A percentile compares a stretch with the other conserved stretches of the same genome.
Evolutionary conservation across 2,797 vertebrate species (phyloP).

Genomic region (Rhabdomys pumilio): DNA sequence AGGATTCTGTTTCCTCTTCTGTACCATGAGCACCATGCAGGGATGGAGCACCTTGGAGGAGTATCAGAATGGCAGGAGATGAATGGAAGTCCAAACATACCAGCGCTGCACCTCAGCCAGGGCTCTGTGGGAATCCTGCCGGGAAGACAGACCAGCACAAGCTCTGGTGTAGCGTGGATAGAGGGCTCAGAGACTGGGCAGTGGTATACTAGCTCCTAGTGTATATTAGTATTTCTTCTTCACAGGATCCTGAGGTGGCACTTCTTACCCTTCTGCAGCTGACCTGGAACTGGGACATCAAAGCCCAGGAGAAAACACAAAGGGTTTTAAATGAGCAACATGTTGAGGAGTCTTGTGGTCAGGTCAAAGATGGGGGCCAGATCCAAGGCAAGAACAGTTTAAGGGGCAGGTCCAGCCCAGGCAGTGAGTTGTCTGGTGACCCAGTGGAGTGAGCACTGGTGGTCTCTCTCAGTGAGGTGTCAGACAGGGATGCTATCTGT

Average conservation of each 20-base stretch:
- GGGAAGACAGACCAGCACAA: background rate
- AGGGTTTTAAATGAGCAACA: slow-evolving; percentile 4
- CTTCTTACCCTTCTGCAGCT: background rate
- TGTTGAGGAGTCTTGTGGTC: background rate
- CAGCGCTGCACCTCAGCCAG: background rate
- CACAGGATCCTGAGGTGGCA: background rate
- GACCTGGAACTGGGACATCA: background rate
- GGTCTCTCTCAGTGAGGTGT: background rate
- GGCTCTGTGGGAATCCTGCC: background rate
- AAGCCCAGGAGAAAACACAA: background rate
- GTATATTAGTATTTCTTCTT: background rate
- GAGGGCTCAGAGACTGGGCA: background rate
- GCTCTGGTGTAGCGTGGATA: accelerated
- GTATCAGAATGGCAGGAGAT: background rate
- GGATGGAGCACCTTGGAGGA: background rate
- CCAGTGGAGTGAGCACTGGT: background rate
- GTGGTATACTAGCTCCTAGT: background rate
- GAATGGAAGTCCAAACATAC: background rate
- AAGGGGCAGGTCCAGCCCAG: background rate
- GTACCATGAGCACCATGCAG: background rate
- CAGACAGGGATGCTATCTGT: background rate
- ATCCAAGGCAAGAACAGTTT: background rate
- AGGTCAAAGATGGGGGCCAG: background rate
- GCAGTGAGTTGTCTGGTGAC: background rate
- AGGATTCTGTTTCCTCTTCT: background rate